Percentiles rank a stretch among this genome's conserved stretches.
Evolutionary conservation across 64 coral and sea anemone genomes (phyloP).

Genomic region (Pocillopora verrucosa): DNA sequence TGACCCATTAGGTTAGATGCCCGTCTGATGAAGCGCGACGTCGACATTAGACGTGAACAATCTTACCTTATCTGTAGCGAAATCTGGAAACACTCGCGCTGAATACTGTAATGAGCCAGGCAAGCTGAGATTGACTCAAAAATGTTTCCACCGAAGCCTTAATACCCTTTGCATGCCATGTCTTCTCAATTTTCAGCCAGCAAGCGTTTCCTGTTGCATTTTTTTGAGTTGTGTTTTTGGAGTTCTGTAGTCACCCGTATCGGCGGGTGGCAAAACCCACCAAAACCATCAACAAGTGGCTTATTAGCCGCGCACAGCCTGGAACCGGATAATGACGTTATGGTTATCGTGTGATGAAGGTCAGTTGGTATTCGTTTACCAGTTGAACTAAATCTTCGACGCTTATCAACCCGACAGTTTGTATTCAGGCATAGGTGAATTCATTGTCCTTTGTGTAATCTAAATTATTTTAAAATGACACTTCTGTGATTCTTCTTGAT

Average conservation of each 20-base stretch:
- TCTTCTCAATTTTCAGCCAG: background rate
- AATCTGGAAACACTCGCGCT: background rate
- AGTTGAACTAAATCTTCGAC: background rate
- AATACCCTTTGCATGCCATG: background rate
- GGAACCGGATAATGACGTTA: background rate
- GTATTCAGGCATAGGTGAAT: too few relatives aligned
- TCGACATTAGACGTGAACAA: constrained; percentile 6
- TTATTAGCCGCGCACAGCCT: background rate
- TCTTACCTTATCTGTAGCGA: background rate
- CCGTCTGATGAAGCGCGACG: background rate
- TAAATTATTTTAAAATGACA: too few relatives aligned
- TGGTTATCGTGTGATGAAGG: background rate
- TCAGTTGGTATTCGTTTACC: background rate
- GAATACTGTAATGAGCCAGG: too few relatives aligned
- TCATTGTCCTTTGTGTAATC: too few relatives aligned
- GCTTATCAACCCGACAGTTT: background rate
- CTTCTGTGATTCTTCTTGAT: too few relatives aligned
- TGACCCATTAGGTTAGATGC: background rate
- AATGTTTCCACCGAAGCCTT: background rate
- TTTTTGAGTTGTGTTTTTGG: background rate
- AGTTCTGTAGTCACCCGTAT: constrained; percentile 14
- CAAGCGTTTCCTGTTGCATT: constrained; percentile 11
- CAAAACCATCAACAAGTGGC: constrained; percentile 28
- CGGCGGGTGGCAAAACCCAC: constrained; percentile 14
- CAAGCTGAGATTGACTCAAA: background rate